Evolutionary conservation across 2,888 invertebrate genomes (phyloP), one percentile per base, ranked within the genome.

Genomic region (Ommatoiulus sabulosus): DNA sequence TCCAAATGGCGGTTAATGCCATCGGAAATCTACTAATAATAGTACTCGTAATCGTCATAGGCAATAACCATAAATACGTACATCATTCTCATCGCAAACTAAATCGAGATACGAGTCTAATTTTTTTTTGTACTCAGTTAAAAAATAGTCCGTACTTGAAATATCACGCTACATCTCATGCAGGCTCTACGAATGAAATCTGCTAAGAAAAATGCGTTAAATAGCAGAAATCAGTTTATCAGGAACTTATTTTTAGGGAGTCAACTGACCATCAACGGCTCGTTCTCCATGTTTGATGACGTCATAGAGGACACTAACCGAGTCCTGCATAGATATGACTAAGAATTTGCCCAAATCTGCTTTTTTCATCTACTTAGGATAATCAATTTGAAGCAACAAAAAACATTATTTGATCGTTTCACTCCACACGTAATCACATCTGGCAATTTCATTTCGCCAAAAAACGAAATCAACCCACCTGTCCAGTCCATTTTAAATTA

Each of bases 251-350:
- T 80, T 72, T 80, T 80, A 80, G 80, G 80, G 80, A 80, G 35
- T 80, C 80, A 10, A 72, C 10, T 24, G 80, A 80, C 35, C 80
- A 80, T 80, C 80, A 80, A 80, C 12, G 35, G 80, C 80, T 15
- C n/a, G 17, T 57, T 57, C 57, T 57, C 57, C 57, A 57, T 17
- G 57, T 57, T n/a, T 57, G 57, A 57, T 80, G 80, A 80, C 35
- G 80, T 80, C 80, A 80, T 35, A 80, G 80, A 80, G 80, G 80
- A 80, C 80, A 80, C 35, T 80, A 80, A 35, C 10, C 15, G 12
- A 35, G 80, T 80, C 80, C 80, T 80, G 80, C 80, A 80, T 80
- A 80, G 80, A 80, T 80, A 80, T 80, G 80, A 80, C 80, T 80
- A 80, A 80, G 35, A 80, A 80, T 80, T 80, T 80, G 35, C 80